A percentile compares a stretch with the other conserved stretches of the same genome.
phyloP scores from a whole-genome alignment of 2,113 vertebrate species.

The Siphamia tubifer region DNA sequence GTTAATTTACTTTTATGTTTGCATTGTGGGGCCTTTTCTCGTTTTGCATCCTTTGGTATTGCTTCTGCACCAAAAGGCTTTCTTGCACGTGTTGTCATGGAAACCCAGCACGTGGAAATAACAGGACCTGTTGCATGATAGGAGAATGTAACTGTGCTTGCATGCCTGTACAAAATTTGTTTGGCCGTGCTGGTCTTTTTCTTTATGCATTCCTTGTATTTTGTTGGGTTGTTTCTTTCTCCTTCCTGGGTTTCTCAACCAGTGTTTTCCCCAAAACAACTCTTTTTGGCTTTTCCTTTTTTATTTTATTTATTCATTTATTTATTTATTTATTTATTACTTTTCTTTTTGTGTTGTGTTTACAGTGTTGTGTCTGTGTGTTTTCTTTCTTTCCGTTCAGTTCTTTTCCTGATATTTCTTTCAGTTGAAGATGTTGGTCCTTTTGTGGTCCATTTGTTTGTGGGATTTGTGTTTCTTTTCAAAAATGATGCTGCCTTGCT shows the following conservation, averaged over 20 bases:
- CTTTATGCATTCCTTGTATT: slow-evolving; percentile 72
- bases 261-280: slow-evolving; percentile 63
- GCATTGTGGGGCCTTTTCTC: slow-evolving; percentile 97
- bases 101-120: slow-evolving; percentile 88
- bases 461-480: slow-evolving; percentile 55
- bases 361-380: slow-evolving; percentile 54
- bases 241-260: slow-evolving; percentile 52
- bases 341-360: slow-evolving; percentile 67
- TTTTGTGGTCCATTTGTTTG: slow-evolving; percentile 78
- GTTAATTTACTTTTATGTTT: slow-evolving; percentile 85
- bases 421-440: slow-evolving; percentile 62
- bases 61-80: slow-evolving; percentile 88
- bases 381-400: slow-evolving; percentile 67
- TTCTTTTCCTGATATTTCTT: slow-evolving; percentile 69
- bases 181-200: slow-evolving; percentile 64
- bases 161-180: slow-evolving; percentile 84
- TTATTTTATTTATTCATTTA: too few species aligned
- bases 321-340: slow-evolving; percentile 56
- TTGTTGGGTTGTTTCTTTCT: slow-evolving; percentile 68
- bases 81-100: slow-evolving; percentile 94
- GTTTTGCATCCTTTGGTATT: slow-evolving; percentile 96
- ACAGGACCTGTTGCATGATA: slow-evolving; percentile 93
- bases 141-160: slow-evolving; percentile 95
- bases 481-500: slow-evolving; percentile 68
- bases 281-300: slow-evolving; percentile 69